phyloP scores from a whole-genome alignment of 2,113 vertebrate genomes.

The Paratilapia polleni region DNA sequence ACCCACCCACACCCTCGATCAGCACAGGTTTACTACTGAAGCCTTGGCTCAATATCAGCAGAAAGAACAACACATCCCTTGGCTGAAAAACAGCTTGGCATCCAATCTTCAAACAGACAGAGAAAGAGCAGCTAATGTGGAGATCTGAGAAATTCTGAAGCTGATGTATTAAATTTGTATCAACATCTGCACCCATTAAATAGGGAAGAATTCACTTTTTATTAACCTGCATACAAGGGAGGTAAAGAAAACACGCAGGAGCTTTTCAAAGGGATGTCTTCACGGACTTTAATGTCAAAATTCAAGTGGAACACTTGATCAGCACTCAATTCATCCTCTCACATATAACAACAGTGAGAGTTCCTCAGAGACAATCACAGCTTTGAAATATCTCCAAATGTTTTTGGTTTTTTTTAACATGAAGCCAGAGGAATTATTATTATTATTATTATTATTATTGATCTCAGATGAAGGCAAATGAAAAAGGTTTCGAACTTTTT shows the following conservation, averaged over 20 bases:
- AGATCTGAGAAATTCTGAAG: neutral
- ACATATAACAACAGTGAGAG: neutral
- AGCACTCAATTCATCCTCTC: neutral
- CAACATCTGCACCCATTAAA: neutral
- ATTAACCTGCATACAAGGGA: constrained; percentile 28
- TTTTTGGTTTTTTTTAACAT: constrained; percentile 11
- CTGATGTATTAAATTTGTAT: neutral
- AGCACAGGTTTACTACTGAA: constrained; percentile 37
- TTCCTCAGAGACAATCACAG: constrained; percentile 2
- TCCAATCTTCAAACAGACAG: neutral
- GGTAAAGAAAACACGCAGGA: constrained; percentile 23
- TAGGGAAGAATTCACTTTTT: constrained; percentile 33
- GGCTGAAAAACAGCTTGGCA: neutral
- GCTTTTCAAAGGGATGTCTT: constrained; percentile 7
- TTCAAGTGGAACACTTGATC: neutral
- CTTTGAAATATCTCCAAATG: neutral
- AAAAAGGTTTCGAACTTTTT: neutral
- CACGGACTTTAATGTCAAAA: constrained; percentile 4
- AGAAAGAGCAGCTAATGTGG: neutral
- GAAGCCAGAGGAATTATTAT: neutral
- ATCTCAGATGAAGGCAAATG: constrained; percentile 8
- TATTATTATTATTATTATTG: constrained; percentile 7
- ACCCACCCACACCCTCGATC: constrained; percentile 32
- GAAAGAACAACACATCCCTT: constrained; percentile 23
- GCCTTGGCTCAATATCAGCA: constrained; percentile 43